Evolutionary conservation across 2,888 invertebrate genomes (phyloP).

Genomic region (Epistrophella euchroma): DNA sequence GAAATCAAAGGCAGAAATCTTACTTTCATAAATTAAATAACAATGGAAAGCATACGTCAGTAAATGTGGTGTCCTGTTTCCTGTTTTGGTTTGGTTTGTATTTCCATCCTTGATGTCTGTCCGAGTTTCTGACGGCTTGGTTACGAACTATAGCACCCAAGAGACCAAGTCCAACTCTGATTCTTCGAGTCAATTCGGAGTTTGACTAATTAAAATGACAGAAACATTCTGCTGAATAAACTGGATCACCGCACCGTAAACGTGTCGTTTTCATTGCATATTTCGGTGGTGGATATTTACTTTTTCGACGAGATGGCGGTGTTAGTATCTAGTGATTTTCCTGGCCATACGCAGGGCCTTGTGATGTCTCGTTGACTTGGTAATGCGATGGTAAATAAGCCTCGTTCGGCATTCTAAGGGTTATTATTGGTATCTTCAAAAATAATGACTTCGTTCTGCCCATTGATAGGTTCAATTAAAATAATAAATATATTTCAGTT

Average conservation of each 20-base stretch:
- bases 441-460: slow-evolving; percentile 48
- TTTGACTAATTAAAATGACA: slow-evolving; percentile 44
- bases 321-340: neutral
- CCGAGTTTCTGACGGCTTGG: neutral
- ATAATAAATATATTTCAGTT: slow-evolving; percentile 55
- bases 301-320: neutral
- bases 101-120: neutral
- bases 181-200: neutral
- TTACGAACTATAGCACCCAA: neutral
- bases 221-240: neutral
- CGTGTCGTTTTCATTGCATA: neutral
- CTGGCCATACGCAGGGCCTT: neutral
- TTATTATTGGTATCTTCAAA: slow-evolving; percentile 24
- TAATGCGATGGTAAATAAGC: neutral
- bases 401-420: neutral
- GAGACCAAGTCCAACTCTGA: neutral
- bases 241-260: neutral
- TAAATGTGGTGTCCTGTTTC: slow-evolving; percentile 17
- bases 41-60: slow-evolving; percentile 47
- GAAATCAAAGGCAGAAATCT: slow-evolving; percentile 67
- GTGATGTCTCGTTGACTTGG: neutral
- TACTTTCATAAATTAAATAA: slow-evolving; percentile 72
- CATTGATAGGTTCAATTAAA: slow-evolving; percentile 69
- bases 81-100: slow-evolving; percentile 5
- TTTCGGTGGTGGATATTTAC: neutral